Base-by-base conservation (phyloP, 2,113 vertebrate genomes). In the Triplophysa siluroides region DNA sequence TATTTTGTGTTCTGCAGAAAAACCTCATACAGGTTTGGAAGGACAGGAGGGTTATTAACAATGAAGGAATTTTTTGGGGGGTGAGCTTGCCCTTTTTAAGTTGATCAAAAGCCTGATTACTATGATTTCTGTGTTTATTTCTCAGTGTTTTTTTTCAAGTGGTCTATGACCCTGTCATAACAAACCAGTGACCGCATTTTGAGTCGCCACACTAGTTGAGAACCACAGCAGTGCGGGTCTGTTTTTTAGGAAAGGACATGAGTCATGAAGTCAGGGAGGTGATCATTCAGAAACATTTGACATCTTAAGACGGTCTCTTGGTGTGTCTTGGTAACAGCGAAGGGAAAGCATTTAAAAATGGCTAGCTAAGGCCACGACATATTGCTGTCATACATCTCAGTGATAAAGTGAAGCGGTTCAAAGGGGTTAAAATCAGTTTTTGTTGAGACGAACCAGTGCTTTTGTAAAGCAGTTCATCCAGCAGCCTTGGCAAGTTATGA, bases 381-480 rank as follows among this genome's bases (percentile, higher is more conserved):
- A 74, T 74, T 74, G 71, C 71, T 45, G 16, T 24, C 54, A 74
- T 74, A 45, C 2, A 13, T 74, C 71, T 62, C 4, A 0, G 71
- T 62, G 71, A 74, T 24, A 33, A 74, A 73, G 54, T 21, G 6
- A 29, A 60, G 54, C 0, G 6, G 24, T 73, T 73, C 29, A 73
- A 43, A 73, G 54, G 33, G 54, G n/a, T 58, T 38, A 41, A 73
- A 45, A 74, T 71, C 47, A 71, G 13, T 71, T 18, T 43, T 54
- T 6, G 47, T 43, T 33, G 68, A 29, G 68, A 71, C 0, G 4
- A 74, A 41, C n/a, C 43, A 61, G 38, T 13, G 21, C 9, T 19
- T 61, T 43, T 74, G 41, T 41, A 74, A 74, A 24, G 52, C 54
- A 24, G 12, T 74, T 41, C 71, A 24, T 74, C 41, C 56, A 24